phyloP scores from a whole-genome alignment of 2,113 vertebrate species.

The Cebidichthys violaceus region DNA sequence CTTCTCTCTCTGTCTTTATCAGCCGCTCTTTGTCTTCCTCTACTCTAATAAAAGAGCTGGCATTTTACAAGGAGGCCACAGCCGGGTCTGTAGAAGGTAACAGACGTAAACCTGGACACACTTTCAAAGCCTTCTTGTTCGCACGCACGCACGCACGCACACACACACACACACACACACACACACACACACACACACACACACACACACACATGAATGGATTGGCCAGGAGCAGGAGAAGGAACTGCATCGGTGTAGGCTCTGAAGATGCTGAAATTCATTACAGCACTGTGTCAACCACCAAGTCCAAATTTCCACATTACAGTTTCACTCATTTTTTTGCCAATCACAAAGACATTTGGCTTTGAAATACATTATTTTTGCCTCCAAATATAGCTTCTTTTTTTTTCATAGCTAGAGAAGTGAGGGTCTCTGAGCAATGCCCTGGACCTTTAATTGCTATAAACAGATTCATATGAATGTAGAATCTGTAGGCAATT shows the following conservation, averaged over 20 bases:
- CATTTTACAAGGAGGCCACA: constrained; percentile 63
- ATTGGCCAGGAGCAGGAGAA: constrained; percentile 31
- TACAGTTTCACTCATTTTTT: constrained; percentile 3
- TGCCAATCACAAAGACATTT: constrained; percentile 23
- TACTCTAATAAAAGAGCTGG: constrained; percentile 38
- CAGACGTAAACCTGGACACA: constrained; percentile 42
- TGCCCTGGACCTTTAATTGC: not conserved
- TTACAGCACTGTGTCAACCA: constrained; percentile 35
- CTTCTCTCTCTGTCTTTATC: constrained; percentile 19
- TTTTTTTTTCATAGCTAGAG: not conserved
- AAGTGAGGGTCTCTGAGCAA: not conserved
- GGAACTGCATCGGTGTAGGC: constrained; percentile 11
- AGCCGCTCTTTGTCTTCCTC: constrained; percentile 16
- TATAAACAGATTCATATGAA: not conserved
- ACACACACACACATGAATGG: not conserved
- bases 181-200: constrained; percentile 16
- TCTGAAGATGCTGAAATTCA: constrained; percentile 56
- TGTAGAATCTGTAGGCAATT: not conserved
- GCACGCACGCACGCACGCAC: not conserved
- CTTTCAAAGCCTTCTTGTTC: constrained; percentile 25
- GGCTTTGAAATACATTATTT: constrained; percentile 18
- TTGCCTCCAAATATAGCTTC: not conserved
- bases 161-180: constrained; percentile 10
- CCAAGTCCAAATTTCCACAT: constrained; percentile 58
- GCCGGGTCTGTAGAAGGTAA: constrained; percentile 40